These are phyloP conservation scores for Caenorhabditis doughertyi DNA, from an alignment of 2,888 invertebrate species.

Conservation along the genomic window DNA sequence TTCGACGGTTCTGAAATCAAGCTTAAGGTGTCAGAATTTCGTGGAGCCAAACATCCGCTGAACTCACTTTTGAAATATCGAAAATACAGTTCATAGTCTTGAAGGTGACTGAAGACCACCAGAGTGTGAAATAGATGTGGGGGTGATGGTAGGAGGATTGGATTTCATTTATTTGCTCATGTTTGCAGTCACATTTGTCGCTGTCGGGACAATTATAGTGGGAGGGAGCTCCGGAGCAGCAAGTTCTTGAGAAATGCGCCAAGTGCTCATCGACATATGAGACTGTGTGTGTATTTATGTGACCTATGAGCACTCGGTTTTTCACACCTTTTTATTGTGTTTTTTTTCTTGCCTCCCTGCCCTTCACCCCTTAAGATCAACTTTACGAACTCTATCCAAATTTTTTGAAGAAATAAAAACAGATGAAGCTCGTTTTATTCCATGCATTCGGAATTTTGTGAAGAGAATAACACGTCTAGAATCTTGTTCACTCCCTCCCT, in stretches of 20 bases:
- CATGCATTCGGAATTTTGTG: constrained; percentile 41
- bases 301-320: constrained; percentile 57
- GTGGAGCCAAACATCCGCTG: too few species aligned
- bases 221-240: constrained; percentile 41
- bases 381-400: not conserved
- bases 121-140: constrained; percentile 26
- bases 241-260: constrained; percentile 67
- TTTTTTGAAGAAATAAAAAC: not conserved
- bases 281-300: constrained; percentile 57
- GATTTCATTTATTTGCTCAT: constrained; percentile 60
- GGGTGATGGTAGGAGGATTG: constrained; percentile 45
- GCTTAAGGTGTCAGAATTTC: too few species aligned
- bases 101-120: not conserved
- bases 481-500: not conserved
- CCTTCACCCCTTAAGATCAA: not conserved
- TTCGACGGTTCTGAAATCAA: too few species aligned
- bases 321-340: constrained; percentile 51
- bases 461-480: constrained; percentile 21
- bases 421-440: too few species aligned
- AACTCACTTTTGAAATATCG: too few species aligned
- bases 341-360: not conserved
- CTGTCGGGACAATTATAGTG: constrained; percentile 48
- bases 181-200: constrained; percentile 61
- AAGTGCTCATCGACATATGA: constrained; percentile 64
- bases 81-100: constrained; percentile 33